Evolutionary conservation across 2,113 vertebrate genomes (phyloP).

Genomic region (Anas platyrhynchos): DNA sequence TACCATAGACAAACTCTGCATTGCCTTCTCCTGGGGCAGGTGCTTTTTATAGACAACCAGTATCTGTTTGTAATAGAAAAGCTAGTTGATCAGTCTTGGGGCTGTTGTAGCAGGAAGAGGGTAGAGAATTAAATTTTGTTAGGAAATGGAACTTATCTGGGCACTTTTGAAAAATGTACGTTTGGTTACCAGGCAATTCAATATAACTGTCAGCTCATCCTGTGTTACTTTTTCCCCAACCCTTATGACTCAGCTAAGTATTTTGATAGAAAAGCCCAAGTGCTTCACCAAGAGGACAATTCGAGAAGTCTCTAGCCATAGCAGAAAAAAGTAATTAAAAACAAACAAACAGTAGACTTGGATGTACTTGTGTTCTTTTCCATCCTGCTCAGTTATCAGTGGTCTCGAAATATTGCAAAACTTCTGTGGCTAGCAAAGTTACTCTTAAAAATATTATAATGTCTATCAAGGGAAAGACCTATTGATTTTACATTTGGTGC

Average conservation of each 20-base stretch:
- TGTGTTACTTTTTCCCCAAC: background rate
- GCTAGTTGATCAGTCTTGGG: background rate
- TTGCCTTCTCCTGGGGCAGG: background rate
- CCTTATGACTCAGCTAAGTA: conserved; percentile 4
- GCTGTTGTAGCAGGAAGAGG: background rate
- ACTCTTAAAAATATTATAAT: background rate
- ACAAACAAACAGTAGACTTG: conserved; percentile 2
- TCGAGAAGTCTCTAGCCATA: conserved; percentile 24
- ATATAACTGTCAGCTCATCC: background rate
- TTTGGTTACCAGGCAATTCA: background rate
- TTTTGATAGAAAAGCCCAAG: conserved; percentile 18
- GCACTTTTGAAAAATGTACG: background rate
- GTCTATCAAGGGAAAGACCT: background rate
- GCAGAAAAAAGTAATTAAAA: conserved; percentile 19
- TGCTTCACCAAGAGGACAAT: conserved; percentile 3
- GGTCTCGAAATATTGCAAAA: conserved; percentile 44
- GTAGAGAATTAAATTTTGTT: background rate
- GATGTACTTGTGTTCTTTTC: conserved; percentile 42
- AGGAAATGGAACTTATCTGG: background rate
- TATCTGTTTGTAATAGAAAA: background rate
- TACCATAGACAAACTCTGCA: background rate
- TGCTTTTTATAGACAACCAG: background rate
- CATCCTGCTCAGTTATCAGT: conserved; percentile 29
- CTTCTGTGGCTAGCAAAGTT: conserved; percentile 8
- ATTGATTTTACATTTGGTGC: conserved; percentile 23